A percentile compares a stretch with the other conserved stretches of the same genome.
Conservation (phyloP, 2,113 vertebrate genomes). For the Neomonachus schauinslandi region DNA sequence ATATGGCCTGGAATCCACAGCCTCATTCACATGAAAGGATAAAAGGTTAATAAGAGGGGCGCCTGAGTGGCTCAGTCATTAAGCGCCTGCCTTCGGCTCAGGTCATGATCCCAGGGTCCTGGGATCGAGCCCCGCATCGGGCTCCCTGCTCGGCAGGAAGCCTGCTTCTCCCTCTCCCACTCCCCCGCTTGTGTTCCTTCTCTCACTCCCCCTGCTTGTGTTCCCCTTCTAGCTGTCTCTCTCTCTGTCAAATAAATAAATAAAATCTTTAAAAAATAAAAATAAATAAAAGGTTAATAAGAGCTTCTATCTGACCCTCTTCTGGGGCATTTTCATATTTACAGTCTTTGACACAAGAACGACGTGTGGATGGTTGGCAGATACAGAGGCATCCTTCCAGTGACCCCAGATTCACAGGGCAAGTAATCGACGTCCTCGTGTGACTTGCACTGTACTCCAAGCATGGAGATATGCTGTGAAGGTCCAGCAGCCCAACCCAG, state of each 20-base stretch:
- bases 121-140: too few relatives aligned
- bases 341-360: not conserved
- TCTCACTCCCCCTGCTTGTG: too few relatives aligned
- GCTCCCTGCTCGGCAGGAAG: too few relatives aligned
- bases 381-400: not conserved
- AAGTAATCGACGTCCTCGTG: fast-evolving
- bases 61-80: too few relatives aligned
- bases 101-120: too few relatives aligned
- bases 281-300: not conserved
- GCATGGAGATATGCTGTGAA: not conserved
- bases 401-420: too few relatives aligned
- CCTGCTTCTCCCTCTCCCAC: too few relatives aligned
- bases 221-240: too few relatives aligned
- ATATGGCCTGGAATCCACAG: fast-evolving
- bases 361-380: fast-evolving
- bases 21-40: not conserved
- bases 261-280: too few relatives aligned
- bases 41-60: not conserved
- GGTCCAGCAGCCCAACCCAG: fast-evolving
- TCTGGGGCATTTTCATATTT: not conserved
- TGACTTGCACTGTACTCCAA: not conserved
- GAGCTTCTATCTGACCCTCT: not conserved
- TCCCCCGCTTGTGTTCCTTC: too few relatives aligned
- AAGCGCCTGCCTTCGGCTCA: too few relatives aligned
- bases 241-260: too few relatives aligned